phyloP scores from a whole-genome alignment of 2,113 vertebrate genomes.

The Chelonoidis abingdonii region DNA sequence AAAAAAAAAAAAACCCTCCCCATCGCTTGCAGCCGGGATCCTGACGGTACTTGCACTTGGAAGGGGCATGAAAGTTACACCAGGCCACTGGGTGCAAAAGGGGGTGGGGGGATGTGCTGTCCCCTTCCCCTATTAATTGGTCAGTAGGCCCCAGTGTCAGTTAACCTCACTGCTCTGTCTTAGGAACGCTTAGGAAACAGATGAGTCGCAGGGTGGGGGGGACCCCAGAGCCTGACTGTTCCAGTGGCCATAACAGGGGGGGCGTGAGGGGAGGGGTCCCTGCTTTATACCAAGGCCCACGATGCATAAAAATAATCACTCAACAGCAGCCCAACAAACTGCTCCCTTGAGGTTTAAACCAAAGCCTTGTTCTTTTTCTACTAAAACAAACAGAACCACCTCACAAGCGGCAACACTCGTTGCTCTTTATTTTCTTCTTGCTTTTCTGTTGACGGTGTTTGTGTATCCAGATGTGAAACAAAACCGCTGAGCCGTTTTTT shows the following conservation, averaged over 20 bases:
- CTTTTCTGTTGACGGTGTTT: background rate
- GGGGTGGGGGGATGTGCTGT: background rate
- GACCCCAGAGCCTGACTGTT: background rate
- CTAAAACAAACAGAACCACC: conserved; percentile 69
- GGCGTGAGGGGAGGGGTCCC: background rate
- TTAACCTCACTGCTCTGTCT: background rate
- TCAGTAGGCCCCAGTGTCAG: background rate
- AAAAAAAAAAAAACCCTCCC: no score
- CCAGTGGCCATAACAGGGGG: background rate
- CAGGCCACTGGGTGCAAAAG: background rate
- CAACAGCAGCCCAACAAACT: conserved; percentile 58
- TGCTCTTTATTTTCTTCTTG: conserved; percentile 41
- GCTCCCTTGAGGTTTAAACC: conserved; percentile 78
- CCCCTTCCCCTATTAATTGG: conserved; percentile 8
- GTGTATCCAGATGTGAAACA: background rate
- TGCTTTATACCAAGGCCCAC: conserved; percentile 21
- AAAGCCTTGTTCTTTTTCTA: conserved; percentile 81
- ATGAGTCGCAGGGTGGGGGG: background rate
- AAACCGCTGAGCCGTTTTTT: background rate
- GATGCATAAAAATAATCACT: conserved; percentile 1
- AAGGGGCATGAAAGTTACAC: background rate
- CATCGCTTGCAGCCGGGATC: background rate
- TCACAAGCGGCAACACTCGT: conserved; percentile 69
- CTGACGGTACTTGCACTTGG: background rate
- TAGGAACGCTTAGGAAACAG: background rate